Conservation (phyloP, 2,113 vertebrate species). For the Calyptomena viridis region DNA sequence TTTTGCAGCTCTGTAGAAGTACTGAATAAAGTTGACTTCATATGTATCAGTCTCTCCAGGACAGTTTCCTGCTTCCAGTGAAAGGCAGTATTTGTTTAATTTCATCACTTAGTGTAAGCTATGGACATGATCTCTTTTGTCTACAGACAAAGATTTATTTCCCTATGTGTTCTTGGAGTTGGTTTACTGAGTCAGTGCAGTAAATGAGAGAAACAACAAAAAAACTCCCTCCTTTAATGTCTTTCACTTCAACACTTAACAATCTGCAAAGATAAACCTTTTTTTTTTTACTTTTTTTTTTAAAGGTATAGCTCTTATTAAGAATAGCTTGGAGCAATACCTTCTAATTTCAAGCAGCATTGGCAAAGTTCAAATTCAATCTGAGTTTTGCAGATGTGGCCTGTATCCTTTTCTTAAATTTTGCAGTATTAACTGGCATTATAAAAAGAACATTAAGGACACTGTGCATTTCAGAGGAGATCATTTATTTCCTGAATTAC, state of each 20-base stretch:
- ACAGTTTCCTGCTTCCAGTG: background rate
- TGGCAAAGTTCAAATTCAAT: background rate
- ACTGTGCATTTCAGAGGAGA: background rate
- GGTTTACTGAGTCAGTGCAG: background rate
- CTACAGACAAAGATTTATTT: conserved; percentile 13
- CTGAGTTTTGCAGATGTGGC: conserved; percentile 6
- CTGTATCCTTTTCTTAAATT: background rate
- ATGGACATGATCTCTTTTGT: background rate
- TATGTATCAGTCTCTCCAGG: background rate
- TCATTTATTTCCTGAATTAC: background rate
- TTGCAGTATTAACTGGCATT: background rate
- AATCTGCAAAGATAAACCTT: background rate
- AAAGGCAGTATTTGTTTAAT: conserved; percentile 9
- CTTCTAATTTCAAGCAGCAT: background rate
- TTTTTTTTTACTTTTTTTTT: background rate
- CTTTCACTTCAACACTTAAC: background rate
- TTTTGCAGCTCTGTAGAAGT: background rate
- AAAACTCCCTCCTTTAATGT: background rate
- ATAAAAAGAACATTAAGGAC: background rate
- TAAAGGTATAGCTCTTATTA: conserved; percentile 7
- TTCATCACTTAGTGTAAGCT: background rate
- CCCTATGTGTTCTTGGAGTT: background rate
- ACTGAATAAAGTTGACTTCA: background rate
- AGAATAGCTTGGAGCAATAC: background rate
- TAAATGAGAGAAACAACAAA: conserved; percentile 2